These are phyloP conservation scores for Neodiprion pinetum DNA, from an alignment of 1,140 invertebrate species.

Conservation along the genomic window DNA sequence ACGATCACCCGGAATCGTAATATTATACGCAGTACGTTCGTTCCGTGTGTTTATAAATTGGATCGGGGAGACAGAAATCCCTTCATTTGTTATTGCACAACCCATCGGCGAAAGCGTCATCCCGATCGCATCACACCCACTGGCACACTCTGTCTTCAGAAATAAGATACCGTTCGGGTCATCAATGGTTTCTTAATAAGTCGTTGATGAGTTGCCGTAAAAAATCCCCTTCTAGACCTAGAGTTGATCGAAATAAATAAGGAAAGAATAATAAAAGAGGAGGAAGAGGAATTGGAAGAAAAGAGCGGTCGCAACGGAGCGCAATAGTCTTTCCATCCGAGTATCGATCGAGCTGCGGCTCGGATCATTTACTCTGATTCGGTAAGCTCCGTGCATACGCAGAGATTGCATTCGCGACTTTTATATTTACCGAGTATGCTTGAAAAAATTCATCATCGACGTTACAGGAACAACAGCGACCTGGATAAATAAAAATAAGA, in stretches of 20 bases:
- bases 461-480: no score
- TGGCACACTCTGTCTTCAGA: neutral
- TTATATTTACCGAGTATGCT: no score
- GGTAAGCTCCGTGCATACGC: no score
- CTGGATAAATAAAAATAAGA: no score
- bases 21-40: neutral
- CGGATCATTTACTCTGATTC: no score
- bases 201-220: neutral
- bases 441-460: no score
- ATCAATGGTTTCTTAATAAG: neutral
- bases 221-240: neutral
- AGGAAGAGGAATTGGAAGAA: constrained; percentile 16
- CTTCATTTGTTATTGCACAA: constrained; percentile 8
- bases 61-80: neutral
- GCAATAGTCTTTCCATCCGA: constrained; percentile 28
- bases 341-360: no score
- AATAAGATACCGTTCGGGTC: neutral
- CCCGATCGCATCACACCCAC: neutral
- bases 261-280: constrained; percentile 17
- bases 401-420: no score
- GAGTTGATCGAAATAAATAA: constrained; percentile 12
- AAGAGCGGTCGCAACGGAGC: neutral
- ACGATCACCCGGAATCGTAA: neutral
- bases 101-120: neutral
- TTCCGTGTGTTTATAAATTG: neutral